Evolutionary conservation across 1,140 invertebrate species (phyloP), one percentile per base, ranked within the genome.

Genomic region (Drosophila gunungcola): DNA sequence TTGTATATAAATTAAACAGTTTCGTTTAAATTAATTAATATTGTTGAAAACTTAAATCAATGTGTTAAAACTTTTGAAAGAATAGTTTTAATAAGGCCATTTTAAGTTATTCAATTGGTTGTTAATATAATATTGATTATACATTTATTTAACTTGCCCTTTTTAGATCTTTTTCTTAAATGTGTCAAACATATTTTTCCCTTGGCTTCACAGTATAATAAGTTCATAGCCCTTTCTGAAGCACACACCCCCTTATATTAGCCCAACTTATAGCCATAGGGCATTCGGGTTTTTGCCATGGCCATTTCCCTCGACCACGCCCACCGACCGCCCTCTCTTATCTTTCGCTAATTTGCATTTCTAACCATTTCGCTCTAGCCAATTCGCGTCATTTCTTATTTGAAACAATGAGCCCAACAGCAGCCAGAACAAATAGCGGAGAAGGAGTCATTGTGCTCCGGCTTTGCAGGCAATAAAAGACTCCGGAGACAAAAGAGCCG

Each of bases 361-460:
- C 83, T 82, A 86, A 88, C 82, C 83, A 88, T 86, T 86, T 83
- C 65, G 75, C 80, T 78, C 75, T 82, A 88, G 88, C 79, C 82
- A 86, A 86, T 86, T 86, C 82, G 83, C 79, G 82, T 88, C 82
- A 85, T 86, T 86, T 86, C 79, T 86, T 85, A 86, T 88, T 86
- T 86, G 82, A 86, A 86, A 88, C 82, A 86, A 86, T 86, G 82
- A 86, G 86, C 82, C 78, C 83, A 76, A 79, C 78, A 88, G 69
- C 69, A 80, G 70, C 60, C 39, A 48, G 74, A 78, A 72, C 79
- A 74, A 83, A 82, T 70, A 58, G 61, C 65, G 41, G 42, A 70
- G 42, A 69, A 70, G 67, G 51, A 86, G 82, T 86, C 82, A 86
- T 88, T 86, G 83, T 86, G 82, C 79, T 58, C 62, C 13, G 60